phyloP scores from a whole-genome alignment of 1,140 invertebrate genomes.

The Pseudomyrmex dendroicus region DNA sequence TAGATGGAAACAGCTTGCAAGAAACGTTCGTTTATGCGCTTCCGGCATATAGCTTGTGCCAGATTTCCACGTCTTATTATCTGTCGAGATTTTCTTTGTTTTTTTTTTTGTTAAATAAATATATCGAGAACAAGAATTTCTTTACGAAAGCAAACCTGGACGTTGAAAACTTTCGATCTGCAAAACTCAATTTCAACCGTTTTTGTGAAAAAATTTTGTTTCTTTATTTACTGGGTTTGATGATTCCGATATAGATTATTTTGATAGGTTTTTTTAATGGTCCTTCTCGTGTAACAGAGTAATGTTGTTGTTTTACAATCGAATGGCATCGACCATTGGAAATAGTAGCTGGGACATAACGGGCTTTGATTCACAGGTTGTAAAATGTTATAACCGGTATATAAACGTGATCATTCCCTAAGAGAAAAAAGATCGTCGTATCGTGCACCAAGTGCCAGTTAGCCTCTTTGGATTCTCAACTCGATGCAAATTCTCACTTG shows the following conservation, averaged over 20 bases:
- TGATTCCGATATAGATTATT: background rate
- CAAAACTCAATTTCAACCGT: background rate
- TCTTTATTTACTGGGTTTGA: background rate
- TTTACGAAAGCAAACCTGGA: background rate
- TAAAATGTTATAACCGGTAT: slow-evolving; percentile 1
- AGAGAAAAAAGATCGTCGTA: background rate
- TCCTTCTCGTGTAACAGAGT: background rate
- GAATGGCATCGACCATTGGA: background rate
- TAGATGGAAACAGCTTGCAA: slow-evolving; percentile 19
- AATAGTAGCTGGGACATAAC: background rate
- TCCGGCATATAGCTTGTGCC: background rate
- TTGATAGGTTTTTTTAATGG: background rate
- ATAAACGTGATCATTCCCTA: background rate
- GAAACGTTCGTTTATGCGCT: slow-evolving; percentile 24
- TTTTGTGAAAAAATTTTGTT: background rate
- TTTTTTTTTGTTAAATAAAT: background rate
- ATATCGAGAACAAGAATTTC: no score
- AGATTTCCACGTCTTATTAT: background rate
- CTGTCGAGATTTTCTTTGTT: background rate
- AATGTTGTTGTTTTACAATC: background rate
- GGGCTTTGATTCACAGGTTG: background rate
- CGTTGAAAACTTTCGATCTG: background rate
- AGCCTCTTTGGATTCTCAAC: background rate
- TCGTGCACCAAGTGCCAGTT: background rate
- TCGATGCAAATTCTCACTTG: background rate